A percentile compares a stretch with the other conserved stretches of the same genome.
Evolutionary conservation across 2,888 invertebrate species (phyloP).

Genomic region (Epicampocera succincta): DNA sequence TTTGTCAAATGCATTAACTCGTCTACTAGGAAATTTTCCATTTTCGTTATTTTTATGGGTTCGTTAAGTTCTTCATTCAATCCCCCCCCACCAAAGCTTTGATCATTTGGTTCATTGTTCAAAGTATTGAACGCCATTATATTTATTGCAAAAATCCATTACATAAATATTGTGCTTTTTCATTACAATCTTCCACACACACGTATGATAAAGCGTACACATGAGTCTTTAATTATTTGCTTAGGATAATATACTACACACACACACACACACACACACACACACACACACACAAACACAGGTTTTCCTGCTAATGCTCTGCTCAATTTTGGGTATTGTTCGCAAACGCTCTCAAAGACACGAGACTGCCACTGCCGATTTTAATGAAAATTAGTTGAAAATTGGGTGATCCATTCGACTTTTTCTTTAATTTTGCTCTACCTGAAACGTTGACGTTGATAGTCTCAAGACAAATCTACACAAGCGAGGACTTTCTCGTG

Average conservation of each 20-base stretch:
- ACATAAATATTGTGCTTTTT: constrained; percentile 48
- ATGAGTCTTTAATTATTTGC: background rate
- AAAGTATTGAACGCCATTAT: constrained; percentile 62
- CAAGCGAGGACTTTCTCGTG: too few species aligned
- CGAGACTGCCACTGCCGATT: too few species aligned
- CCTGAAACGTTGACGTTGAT: too few species aligned
- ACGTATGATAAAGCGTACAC: background rate
- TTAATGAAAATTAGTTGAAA: too few species aligned
- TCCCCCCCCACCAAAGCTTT: background rate
- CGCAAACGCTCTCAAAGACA: background rate
- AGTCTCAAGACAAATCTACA: too few species aligned
- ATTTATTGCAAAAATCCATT: constrained; percentile 62
- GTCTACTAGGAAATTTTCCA: constrained; percentile 49
- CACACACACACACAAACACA: too few species aligned
- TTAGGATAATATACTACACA: background rate
- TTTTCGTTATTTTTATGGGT: constrained; percentile 50
- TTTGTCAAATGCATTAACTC: constrained; percentile 68
- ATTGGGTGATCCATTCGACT: too few species aligned
- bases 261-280: too few species aligned
- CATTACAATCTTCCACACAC: background rate
- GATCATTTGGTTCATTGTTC: constrained; percentile 29
- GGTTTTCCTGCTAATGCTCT: background rate
- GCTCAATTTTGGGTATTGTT: constrained; percentile 11
- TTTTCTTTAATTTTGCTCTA: too few species aligned
- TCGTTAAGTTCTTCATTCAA: constrained; percentile 27